Base-by-base conservation (phyloP, 2,888 invertebrate species). In the Microchrysa polita region DNA sequence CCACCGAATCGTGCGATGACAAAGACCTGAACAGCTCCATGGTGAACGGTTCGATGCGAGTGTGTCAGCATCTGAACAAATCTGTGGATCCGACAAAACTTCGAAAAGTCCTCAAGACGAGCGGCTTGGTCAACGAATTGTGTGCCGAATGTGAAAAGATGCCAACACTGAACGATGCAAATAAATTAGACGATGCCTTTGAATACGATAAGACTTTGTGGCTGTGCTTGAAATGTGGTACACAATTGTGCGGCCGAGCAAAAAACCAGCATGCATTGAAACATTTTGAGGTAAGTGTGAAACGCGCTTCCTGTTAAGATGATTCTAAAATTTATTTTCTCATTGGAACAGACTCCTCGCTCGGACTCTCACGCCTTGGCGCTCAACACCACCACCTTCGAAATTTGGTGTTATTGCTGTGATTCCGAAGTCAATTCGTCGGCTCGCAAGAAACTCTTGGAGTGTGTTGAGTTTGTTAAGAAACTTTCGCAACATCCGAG, bases 151-250 rank as follows among this genome's bases (percentile, higher is more conserved):
- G 91, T 84, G 83, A 87, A 80, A 89, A 89, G 83, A 83, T 79
- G 81, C 85, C 74, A 82, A 78, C 77, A 44, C 74, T 60, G 1
- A 40, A 14, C 55, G 16, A 42, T 10, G 72, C 78, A 20, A 65
- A 78, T 63, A 82, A 82, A 55, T 78, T 79, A 74, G 77, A 79
- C 44, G 80, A 81, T 16, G 76, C 77, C 76, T 84, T 83, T 71
- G 87, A 87, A 77, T 84, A 84, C 63, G 88, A 88, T 77, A 81
- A 83, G 65, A 86, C 86, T 0, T 82, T 92, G 75, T 94, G 93
- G 93, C 87, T 95, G 85, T 96, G 95, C 81, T 85, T 95, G 75
- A 90, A 91, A 77, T 96, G 95, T 83, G 95, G 93, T 1, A 86
- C 90, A 57, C 91, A 92, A 80, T 88, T 90, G 22, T 95, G 95